Percentiles rank a stretch among this genome's conserved stretches.
Conservation (phyloP, 2,113 vertebrate genomes). For the Paedocypris sp. region DNA sequence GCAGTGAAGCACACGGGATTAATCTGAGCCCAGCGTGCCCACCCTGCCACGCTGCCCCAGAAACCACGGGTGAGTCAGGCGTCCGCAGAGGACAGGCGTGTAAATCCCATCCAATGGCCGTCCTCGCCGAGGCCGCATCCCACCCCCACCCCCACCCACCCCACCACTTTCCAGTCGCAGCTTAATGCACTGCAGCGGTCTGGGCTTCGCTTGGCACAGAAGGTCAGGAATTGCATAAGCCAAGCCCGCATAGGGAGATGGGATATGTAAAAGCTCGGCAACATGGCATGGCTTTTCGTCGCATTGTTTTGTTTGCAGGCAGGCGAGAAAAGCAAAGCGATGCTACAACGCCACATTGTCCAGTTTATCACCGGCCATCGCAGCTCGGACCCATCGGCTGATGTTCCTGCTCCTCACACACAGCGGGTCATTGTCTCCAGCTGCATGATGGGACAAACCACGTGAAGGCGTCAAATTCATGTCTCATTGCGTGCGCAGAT, state of each 20-base stretch:
- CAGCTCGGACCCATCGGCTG: not conserved
- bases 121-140: slow-evolving; percentile 5
- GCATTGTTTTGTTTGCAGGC: no score
- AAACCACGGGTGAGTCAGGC: slow-evolving; percentile 30
- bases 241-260: not conserved
- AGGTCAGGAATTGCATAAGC: not conserved
- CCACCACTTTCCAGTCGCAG: slow-evolving; percentile 4
- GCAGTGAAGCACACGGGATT: slow-evolving; percentile 37
- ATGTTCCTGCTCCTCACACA: not conserved
- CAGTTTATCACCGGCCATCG: no score
- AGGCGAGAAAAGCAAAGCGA: no score
- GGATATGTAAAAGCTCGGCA: not conserved
- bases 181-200: slow-evolving; percentile 3
- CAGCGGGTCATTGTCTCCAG: not conserved
- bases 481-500: no score
- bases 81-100: slow-evolving; percentile 24
- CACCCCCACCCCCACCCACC: not conserved
- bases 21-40: slow-evolving; percentile 32
- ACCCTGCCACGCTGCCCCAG: slow-evolving; percentile 8
- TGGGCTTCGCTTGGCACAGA: not conserved
- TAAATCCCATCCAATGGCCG: slow-evolving; percentile 25
- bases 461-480: no score
- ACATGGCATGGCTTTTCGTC: not conserved
- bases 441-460: no score
- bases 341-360: no score